A percentile compares a stretch with the other conserved stretches of the same genome.
phyloP scores from a whole-genome alignment of 2,113 vertebrate species.

The Dasyurus viverrinus region DNA sequence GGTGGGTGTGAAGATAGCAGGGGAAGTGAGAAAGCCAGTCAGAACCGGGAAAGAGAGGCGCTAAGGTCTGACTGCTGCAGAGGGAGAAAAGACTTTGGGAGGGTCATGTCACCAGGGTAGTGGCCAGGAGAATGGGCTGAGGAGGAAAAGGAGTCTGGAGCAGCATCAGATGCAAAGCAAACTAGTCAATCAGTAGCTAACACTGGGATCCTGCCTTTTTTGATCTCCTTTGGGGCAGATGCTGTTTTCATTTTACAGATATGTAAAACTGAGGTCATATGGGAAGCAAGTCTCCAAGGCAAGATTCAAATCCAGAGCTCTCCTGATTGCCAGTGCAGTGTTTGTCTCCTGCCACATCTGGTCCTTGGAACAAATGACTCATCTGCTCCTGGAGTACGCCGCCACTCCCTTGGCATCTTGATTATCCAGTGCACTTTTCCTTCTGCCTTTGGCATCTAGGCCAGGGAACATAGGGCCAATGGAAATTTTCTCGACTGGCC shows the following conservation, averaged over 20 bases:
- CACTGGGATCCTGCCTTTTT: neutral
- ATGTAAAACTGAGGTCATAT: neutral
- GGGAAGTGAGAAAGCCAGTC: constrained; percentile 28
- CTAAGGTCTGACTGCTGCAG: neutral
- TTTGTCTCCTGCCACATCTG: constrained; percentile 26
- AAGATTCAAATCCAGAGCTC: neutral
- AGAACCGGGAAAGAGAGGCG: constrained; percentile 1
- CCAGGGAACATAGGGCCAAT: constrained; percentile 62
- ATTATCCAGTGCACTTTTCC: constrained; percentile 69
- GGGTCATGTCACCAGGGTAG: neutral
- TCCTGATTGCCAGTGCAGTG: neutral
- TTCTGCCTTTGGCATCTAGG: constrained; percentile 48
- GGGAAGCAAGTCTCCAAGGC: neutral
- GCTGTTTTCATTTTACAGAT: neutral
- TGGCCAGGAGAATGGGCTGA: constrained; percentile 44
- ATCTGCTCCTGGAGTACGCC: constrained; percentile 48
- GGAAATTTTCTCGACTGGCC: constrained; percentile 49
- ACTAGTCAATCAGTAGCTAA: neutral
- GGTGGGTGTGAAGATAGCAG: constrained; percentile 14
- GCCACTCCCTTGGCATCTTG: constrained; percentile 63
- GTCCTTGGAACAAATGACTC: constrained; percentile 74
- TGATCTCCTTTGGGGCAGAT: neutral
- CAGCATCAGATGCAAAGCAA: constrained; percentile 33
- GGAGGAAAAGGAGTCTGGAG: constrained; percentile 53
- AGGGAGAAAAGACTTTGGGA: constrained; percentile 53